These are phyloP conservation scores for Stenchaetothrips biformis DNA, from an alignment of 2,888 invertebrate genomes.

Conservation along the genomic window DNA sequence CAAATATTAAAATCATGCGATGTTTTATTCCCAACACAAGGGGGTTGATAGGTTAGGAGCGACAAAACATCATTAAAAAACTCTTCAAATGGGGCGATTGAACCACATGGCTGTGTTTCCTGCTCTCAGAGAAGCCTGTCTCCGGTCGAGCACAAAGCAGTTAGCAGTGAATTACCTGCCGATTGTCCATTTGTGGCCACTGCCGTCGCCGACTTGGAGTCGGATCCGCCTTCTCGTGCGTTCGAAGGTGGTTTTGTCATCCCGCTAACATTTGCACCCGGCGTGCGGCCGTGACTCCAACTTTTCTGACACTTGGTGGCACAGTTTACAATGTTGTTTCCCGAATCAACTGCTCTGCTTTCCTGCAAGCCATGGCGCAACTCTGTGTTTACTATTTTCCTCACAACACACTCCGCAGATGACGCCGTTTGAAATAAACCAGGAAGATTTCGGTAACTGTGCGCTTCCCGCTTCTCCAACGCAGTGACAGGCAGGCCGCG, in stretches of 20 bases:
- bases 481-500: conserved; percentile 35
- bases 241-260: background rate
- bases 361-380: conserved; percentile 30
- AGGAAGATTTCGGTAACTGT: conserved; percentile 37
- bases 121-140: too few relatives aligned
- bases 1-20: background rate
- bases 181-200: background rate
- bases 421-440: conserved; percentile 38
- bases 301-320: background rate
- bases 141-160: too few relatives aligned
- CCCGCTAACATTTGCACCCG: background rate
- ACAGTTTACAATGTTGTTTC: background rate
- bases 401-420: conserved; percentile 33
- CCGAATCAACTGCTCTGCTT: conserved; percentile 3
- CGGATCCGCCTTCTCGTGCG: background rate
- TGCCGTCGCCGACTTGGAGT: background rate
- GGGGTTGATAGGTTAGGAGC: background rate
- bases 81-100: too few relatives aligned
- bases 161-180: background rate
- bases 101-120: too few relatives aligned
- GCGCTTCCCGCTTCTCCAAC: conserved; percentile 35
- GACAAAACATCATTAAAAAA: background rate
- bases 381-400: conserved; percentile 33
- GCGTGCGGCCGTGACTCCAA: background rate
- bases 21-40: background rate